These are phyloP conservation scores for Aviceda subcristata DNA, from an alignment of 2,113 vertebrate species.

Conservation along the genomic window DNA sequence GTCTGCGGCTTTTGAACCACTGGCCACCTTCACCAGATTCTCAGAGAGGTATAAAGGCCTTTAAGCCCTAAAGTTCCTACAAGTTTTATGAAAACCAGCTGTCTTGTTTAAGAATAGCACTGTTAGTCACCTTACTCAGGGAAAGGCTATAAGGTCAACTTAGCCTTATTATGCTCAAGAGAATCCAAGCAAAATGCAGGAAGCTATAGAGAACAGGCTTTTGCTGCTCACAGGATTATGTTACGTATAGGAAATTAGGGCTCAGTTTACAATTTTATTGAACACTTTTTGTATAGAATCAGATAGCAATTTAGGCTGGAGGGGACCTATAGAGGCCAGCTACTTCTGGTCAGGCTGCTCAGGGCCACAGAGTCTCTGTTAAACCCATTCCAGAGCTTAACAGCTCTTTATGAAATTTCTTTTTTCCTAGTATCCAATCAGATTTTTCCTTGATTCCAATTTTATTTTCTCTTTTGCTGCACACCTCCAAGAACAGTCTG, in stretches of 20 bases:
- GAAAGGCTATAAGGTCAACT: neutral
- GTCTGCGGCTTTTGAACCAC: neutral
- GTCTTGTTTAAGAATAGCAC: neutral
- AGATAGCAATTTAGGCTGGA: neutral
- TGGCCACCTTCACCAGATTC: neutral
- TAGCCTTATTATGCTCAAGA: neutral
- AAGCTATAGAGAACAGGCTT: neutral
- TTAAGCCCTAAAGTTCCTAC: neutral
- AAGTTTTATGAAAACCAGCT: neutral
- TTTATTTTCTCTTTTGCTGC: neutral
- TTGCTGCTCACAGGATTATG: neutral
- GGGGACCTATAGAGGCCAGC: neutral
- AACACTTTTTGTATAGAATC: neutral
- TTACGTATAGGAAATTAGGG: neutral
- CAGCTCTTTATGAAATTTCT: neutral
- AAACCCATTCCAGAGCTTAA: neutral
- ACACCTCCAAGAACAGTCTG: neutral
- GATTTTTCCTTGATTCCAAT: neutral
- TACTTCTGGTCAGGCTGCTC: neutral
- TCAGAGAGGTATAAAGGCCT: neutral
- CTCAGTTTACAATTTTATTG: neutral
- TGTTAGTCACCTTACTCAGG: neutral
- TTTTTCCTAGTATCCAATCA: neutral
- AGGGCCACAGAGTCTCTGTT: neutral
- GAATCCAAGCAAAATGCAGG: neutral